Conservation (phyloP, 2,113 vertebrate genomes). For the Gymnocephalus cernua region DNA sequence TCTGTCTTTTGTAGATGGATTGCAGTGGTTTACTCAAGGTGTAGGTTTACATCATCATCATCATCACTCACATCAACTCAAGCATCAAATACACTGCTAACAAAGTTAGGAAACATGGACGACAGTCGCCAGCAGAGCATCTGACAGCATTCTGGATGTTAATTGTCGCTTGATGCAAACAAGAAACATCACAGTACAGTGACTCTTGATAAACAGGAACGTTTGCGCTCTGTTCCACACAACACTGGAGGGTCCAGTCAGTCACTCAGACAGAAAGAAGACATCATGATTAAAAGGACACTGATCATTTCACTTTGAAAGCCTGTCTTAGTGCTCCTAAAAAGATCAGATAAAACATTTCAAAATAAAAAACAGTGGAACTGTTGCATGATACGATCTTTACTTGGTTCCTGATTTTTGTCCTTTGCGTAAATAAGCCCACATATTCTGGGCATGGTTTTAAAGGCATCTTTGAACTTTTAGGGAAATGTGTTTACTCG, state of each 20-base stretch:
- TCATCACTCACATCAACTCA: constrained; percentile 9
- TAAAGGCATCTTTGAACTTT: background rate
- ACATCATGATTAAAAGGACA: constrained; percentile 12
- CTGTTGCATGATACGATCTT: constrained; percentile 11
- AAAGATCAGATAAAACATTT: constrained; percentile 22
- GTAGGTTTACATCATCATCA: constrained; percentile 15
- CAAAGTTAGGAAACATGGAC: constrained; percentile 31
- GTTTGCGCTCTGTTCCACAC: background rate
- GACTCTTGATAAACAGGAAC: background rate
- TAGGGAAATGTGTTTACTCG: background rate
- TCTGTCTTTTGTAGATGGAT: constrained; percentile 36
- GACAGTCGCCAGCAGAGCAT: background rate
- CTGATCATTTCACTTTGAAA: constrained; percentile 14
- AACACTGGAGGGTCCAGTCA: background rate
- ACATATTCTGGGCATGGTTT: background rate
- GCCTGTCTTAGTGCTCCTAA: background rate
- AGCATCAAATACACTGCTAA: constrained; percentile 24
- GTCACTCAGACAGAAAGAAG: constrained; percentile 2
- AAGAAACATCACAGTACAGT: background rate
- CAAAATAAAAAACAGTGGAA: background rate
- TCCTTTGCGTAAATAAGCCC: background rate
- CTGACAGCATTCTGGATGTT: constrained; percentile 30
- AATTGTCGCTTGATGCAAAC: background rate
- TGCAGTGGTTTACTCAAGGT: constrained; percentile 9
- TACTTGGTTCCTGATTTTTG: background rate